These are phyloP conservation scores for Tenodera sinensis DNA, from an alignment of 2,888 invertebrate species.

Conservation along the genomic window DNA sequence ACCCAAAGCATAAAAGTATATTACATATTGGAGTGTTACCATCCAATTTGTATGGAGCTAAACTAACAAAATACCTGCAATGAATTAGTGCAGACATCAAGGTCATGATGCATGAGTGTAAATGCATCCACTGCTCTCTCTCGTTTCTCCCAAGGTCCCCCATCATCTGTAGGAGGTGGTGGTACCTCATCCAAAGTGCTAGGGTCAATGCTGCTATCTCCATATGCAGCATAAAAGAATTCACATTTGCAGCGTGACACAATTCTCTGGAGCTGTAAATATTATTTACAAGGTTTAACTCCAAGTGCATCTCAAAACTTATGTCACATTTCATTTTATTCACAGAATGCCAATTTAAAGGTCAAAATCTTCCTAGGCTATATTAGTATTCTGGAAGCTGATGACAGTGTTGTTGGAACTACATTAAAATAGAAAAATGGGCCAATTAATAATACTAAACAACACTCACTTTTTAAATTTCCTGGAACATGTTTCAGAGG, in stretches of 20 bases:
- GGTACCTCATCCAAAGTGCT: constrained; percentile 61
- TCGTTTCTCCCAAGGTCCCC: constrained; percentile 71
- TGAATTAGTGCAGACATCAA: constrained; percentile 96
- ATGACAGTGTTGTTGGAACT: too few relatives aligned
- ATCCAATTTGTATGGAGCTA: background rate
- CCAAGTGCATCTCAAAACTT: too few relatives aligned
- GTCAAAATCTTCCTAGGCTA: too few relatives aligned
- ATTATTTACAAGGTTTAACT: background rate
- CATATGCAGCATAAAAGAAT: constrained; percentile 94
- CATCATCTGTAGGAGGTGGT: constrained; percentile 66
- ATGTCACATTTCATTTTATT: too few relatives aligned
- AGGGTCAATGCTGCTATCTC: constrained; percentile 72
- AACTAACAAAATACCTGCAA: constrained; percentile 55
- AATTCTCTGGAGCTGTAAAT: constrained; percentile 82
- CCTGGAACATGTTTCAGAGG: too few relatives aligned
- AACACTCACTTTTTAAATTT: too few relatives aligned
- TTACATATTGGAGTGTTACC: too few relatives aligned
- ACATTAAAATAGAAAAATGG: too few relatives aligned
- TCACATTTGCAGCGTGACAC: constrained; percentile 97
- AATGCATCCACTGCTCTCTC: constrained; percentile 94
- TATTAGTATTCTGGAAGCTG: too few relatives aligned
- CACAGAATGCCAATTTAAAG: too few relatives aligned
- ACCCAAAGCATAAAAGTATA: too few relatives aligned
- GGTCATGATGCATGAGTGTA: constrained; percentile 95
- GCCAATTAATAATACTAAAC: too few relatives aligned